Evolutionary conservation across 1,140 invertebrate genomes (phyloP), one percentile per base, ranked within the genome.

Genomic region (Drosophila sucinea): DNA sequence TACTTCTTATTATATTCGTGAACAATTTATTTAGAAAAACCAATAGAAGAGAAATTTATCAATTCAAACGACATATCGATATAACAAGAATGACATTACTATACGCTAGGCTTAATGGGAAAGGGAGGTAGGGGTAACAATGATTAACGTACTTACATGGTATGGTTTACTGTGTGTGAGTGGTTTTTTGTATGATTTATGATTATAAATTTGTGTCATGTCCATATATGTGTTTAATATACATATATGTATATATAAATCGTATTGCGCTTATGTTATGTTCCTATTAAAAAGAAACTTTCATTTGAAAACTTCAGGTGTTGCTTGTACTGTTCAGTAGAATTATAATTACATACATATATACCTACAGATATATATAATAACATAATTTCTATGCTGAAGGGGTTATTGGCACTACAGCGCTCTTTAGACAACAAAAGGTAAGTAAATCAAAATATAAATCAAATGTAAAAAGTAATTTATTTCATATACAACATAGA

Each of bases 241-340:
- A 61, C 54, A 75, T 79, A 68, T 67, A 51, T 76, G 30, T 70
- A 29, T 69, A 47, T 74, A 69, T 74, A 67, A 68, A 66, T 63
- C 72, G 62, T 81, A 62, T 79, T 67, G 75, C 71, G 38, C 83
- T 79, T 90, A 90, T 64, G 40, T 78, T 70, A 80, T 65, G 75
- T 81, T 71, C 79, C 79, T 61, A 56, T 77, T 91, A 76, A 91
- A 91, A 91, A 91, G 89, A 91, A 91, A 91, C 89, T 85, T 87
- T 84, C 84, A 70, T 91, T 90, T 91, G 89, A 91, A 91, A 91
- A 89, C 89, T 89, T 91, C 89, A 91, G 89, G 89, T 91, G 81
- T 83, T 83, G 73, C 85, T 91, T 91, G 89, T 91, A 91, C 89
- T 91, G 73, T 91, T 84, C 89, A 91, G 89, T 85, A 89, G 72